Evolutionary conservation across 2,888 invertebrate species (phyloP).

Genomic region (Dolichopus griseipennis): DNA sequence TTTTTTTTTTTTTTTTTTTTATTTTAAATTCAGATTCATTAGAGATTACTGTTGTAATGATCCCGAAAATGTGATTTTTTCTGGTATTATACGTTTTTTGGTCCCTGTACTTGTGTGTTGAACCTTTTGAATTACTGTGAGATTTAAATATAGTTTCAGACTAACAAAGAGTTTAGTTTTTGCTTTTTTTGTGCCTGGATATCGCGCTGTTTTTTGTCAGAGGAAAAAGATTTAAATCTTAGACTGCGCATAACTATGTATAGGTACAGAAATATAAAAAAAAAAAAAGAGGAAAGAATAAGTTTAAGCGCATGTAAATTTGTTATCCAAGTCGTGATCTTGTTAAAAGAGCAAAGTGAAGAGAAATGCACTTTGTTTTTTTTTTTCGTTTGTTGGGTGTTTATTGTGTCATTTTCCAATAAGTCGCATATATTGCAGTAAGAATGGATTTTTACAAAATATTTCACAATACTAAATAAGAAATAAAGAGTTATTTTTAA

Average conservation of each 20-base stretch:
- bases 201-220: neutral
- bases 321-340: constrained; percentile 25
- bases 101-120: too few relatives aligned
- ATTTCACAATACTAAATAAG: neutral
- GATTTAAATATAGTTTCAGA: neutral
- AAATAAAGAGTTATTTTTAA: neutral
- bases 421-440: too few relatives aligned
- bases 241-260: neutral
- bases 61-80: too few relatives aligned
- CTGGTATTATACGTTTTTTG: too few relatives aligned
- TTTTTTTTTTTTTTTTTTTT: too few relatives aligned
- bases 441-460: neutral
- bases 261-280: neutral
- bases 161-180: neutral
- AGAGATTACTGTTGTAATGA: too few relatives aligned
- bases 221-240: neutral
- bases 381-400: neutral
- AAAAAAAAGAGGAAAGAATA: neutral
- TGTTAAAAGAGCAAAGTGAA: constrained; percentile 17
- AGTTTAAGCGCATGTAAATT: constrained; percentile 20
- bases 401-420: neutral
- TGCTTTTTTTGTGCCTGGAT: neutral
- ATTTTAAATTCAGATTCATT: too few relatives aligned
- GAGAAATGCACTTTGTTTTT: neutral
- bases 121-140: neutral